These are phyloP conservation scores for Mechanitis messenoides DNA, from an alignment of 2,888 invertebrate genomes.

Conservation along the genomic window DNA sequence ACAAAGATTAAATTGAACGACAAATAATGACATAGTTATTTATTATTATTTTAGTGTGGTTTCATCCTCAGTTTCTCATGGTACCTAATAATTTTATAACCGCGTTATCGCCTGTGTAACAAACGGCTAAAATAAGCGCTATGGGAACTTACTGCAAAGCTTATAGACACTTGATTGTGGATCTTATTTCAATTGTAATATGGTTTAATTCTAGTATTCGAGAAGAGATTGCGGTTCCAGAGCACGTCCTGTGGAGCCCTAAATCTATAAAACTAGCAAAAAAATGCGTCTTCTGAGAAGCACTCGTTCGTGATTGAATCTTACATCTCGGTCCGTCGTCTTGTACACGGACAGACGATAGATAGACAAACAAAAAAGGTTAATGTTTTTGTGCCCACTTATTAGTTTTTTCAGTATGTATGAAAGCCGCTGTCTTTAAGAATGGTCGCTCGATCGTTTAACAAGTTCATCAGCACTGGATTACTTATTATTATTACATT, in stretches of 20 bases:
- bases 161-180: conserved; percentile 6
- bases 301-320: conserved; percentile 65
- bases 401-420: conserved; percentile 40
- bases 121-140: conserved; percentile 17
- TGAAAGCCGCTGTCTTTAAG: conserved; percentile 23
- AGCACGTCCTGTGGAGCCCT: conserved; percentile 41
- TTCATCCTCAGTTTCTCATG: conserved; percentile 24
- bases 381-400: conserved; percentile 45
- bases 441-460: conserved; percentile 1
- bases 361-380: conserved; percentile 44
- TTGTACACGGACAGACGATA: conserved; percentile 36
- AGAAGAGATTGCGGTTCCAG: conserved; percentile 21
- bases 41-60: conserved; percentile 19
- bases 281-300: conserved; percentile 58
- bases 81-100: conserved; percentile 24
- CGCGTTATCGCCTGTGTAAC: conserved; percentile 26
- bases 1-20: too few species aligned
- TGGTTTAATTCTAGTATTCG: background rate
- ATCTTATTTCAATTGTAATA: conserved; percentile 3
- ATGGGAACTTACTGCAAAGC: conserved; percentile 13
- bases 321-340: conserved; percentile 53
- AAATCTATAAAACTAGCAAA: conserved; percentile 47
- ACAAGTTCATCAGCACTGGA: conserved; percentile 6
- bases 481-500: background rate
- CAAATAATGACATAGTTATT: conserved; percentile 9